Conservation (phyloP, 2,797 vertebrate species). For the Aeoliscus strigatus region DNA sequence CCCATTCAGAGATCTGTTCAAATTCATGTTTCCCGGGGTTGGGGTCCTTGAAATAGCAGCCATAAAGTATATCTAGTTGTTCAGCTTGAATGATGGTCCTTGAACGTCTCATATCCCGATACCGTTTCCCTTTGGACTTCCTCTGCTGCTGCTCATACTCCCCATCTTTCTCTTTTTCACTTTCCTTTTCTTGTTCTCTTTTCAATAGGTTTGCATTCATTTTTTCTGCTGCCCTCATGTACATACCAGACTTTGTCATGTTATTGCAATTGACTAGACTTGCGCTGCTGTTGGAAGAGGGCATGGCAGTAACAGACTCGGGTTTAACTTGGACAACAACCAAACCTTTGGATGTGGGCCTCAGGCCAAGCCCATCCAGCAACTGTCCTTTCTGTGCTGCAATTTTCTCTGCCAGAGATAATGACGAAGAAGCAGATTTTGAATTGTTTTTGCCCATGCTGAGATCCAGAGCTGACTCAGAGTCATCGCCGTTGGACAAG, state of each 20-base stretch:
- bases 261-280: conserved; percentile 67
- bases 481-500: conserved; percentile 72
- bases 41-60: conserved; percentile 93
- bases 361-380: conserved; percentile 75
- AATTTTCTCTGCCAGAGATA: conserved; percentile 58
- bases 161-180: conserved; percentile 51
- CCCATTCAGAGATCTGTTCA: conserved; percentile 90
- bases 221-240: conserved; percentile 70
- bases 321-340: conserved; percentile 79
- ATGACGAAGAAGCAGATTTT: conserved; percentile 54
- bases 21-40: conserved; percentile 92
- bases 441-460: conserved; percentile 77
- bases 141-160: conserved; percentile 68
- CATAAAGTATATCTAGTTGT: conserved; percentile 91
- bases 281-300: conserved; percentile 57
- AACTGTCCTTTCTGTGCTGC: conserved; percentile 73
- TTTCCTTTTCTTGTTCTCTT: conserved; percentile 55
- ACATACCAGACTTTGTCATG: conserved; percentile 69
- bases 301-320: conserved; percentile 54
- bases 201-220: conserved; percentile 61
- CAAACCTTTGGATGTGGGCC: conserved; percentile 73
- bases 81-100: conserved; percentile 90
- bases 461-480: conserved; percentile 77
- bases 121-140: conserved; percentile 72
- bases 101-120: conserved; percentile 82